Evolutionary conservation across 2,797 vertebrate species (phyloP), one percentile per base, ranked within the genome.

Genomic region (Ambastaia sidthimunki): DNA sequence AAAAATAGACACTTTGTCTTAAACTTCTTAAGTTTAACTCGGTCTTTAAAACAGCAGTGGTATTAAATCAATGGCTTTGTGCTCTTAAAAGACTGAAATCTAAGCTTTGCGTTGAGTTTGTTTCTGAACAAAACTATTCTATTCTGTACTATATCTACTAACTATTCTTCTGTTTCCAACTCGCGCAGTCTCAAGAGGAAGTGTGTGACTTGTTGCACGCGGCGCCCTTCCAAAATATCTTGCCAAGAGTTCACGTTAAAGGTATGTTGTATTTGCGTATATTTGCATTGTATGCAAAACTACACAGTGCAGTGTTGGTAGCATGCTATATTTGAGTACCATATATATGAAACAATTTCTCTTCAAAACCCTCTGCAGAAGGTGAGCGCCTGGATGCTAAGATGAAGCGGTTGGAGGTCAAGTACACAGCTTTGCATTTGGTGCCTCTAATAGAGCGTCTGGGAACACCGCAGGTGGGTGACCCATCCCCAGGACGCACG

Each of bases 331-430:
- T 37, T 19, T 25, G 21, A 54, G 21, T 34, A 63, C 34, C 48
- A 55, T 25, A 72, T 7, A 21, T 72, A 25, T 23, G 19, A 15
- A 44, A 78, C 54, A 37, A 71, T 25, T 0, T 15, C 15, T 55
- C 81, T 73, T 23, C 74, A 31, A n/a, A n/a, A 77, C 19, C 18
- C 6, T 34, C 83, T 89, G 28, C 86, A 99, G 98, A 99, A 90
- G 97, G 98, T 0, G 98, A 99, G 88, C 96, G 98, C 25, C 93
- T 99, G 0, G 98, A 99, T 85, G 97, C 98, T 80, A 99, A 99
- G 92, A 99, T 99, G 98, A 99, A 99, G 83, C 96, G 98, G n/a
- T 85, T 99, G 73, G 98, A 99, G 85, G 92, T 96, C 47, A 99
- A 99, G 88, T 99, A 99, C 11, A 96, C 97, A 0, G 95, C 98